Base-by-base conservation (phyloP, 2,113 vertebrate genomes). In the Motacilla tschutschensis region DNA sequence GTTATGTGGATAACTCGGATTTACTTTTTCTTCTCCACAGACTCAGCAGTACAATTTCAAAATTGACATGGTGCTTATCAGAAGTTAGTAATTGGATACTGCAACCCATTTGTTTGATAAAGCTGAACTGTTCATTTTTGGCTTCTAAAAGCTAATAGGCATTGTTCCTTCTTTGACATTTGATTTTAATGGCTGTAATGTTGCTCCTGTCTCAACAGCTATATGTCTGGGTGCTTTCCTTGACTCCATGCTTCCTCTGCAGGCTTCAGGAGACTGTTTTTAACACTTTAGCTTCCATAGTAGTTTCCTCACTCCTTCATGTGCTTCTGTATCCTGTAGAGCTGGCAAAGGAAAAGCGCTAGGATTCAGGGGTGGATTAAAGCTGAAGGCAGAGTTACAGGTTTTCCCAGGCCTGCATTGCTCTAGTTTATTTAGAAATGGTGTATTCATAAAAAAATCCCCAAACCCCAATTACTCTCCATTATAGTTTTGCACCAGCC, bases 131-230 rank as follows among this genome's bases (percentile, higher is more conserved):
- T 87, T 93, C 79, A 22, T 58, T 95, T 92, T 91, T 77, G 47
- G 88, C 82, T 91, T 94, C 87, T 89, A 86, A 92, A 94, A 95
- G 95, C 80, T 95, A 95, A 95, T 92, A 92, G 94, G 92, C 93
- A 93, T 77, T 90, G 85, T 77, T 91, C 70, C 69, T 93, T 88
- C 91, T 87, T 36, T 96, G 95, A 95, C 94, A 85, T 95, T 94
- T 96, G 94, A 96, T 95, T 95, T 93, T 94, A 96, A 95, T 94
- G 93, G 92, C 87, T 96, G 88, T 94, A 93, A 94, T 93, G 85
- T 94, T 95, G 91, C 79, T 94, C 75, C 92, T 91, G 90, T 95
- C 93, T 95, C 75, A 92, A 90, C 72, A 91, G 72, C 82, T 92
- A 48, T 88, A 88, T 28, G 80, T 95, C 94, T 94, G 67, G 8